These are phyloP conservation scores for Fregetta grallaria DNA, from an alignment of 2,113 vertebrate species.

Conservation along the genomic window DNA sequence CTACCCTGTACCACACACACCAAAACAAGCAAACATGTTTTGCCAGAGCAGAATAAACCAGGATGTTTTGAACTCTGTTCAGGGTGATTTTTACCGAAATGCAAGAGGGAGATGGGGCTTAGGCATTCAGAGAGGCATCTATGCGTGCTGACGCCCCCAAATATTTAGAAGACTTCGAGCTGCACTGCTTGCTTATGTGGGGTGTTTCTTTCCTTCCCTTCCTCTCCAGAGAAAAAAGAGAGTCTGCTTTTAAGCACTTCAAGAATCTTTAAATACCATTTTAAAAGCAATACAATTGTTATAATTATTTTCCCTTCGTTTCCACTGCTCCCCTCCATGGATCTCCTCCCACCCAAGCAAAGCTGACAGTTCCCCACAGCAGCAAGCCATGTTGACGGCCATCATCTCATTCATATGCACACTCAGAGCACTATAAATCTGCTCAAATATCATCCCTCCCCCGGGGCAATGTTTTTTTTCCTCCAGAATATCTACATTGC, in stretches of 20 bases:
- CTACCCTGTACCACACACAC: background rate
- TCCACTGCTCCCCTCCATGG: background rate
- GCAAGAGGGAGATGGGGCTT: background rate
- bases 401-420: conserved; percentile 58
- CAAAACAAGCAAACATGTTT: background rate
- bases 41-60: background rate
- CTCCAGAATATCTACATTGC: conserved; percentile 37
- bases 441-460: conserved; percentile 66
- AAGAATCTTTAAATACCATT: background rate
- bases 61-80: background rate
- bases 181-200: fast-evolving
- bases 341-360: background rate
- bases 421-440: conserved; percentile 49
- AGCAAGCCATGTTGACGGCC: background rate
- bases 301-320: background rate
- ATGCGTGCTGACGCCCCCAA: fast-evolving
- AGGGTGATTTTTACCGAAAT: background rate
- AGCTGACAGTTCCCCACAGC: conserved; percentile 41
- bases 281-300: background rate
- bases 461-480: conserved; percentile 29
- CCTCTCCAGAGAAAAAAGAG: background rate
- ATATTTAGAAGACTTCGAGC: background rate
- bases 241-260: background rate
- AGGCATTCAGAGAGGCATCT: background rate
- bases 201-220: background rate